These are phyloP conservation scores for Phrynosoma platyrhinos DNA, from an alignment of 2,113 vertebrate species.

Conservation along the genomic window DNA sequence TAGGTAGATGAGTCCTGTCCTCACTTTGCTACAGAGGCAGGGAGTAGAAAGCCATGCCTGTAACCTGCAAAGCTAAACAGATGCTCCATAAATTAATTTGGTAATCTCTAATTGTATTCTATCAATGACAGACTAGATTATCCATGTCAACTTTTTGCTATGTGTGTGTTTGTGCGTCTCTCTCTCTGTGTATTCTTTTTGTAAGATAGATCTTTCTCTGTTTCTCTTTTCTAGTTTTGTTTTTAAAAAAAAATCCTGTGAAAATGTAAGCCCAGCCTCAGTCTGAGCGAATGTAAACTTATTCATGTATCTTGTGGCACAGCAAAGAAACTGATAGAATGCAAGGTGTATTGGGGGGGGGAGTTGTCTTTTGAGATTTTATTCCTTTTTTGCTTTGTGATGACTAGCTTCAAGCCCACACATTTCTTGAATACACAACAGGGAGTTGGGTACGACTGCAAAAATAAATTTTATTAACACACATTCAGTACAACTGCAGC, in stretches of 20 bases:
- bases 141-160: neutral
- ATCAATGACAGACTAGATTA: slow-evolving; percentile 50
- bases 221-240: neutral
- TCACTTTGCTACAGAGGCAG: neutral
- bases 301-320: slow-evolving; percentile 3
- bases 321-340: slow-evolving; percentile 46
- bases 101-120: slow-evolving; percentile 56
- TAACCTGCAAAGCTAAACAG: neutral
- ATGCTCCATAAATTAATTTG: slow-evolving; percentile 16
- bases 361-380: slow-evolving; percentile 70
- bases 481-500: slow-evolving; percentile 70
- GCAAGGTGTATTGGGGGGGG: slow-evolving; percentile 37
- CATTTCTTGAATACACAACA: slow-evolving; percentile 82
- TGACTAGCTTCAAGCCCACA: slow-evolving; percentile 78
- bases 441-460: slow-evolving; percentile 77
- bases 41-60: neutral
- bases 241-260: neutral
- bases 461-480: slow-evolving; percentile 84
- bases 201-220: neutral
- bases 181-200: slow-evolving; percentile 41
- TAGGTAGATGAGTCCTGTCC: neutral
- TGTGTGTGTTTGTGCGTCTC: neutral
- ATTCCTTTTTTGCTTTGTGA: slow-evolving; percentile 77
- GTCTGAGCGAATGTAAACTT: neutral
- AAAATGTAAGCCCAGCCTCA: slow-evolving; percentile 17